Conservation (phyloP, 2,797 vertebrate genomes). For the Poliocrania exsul region DNA sequence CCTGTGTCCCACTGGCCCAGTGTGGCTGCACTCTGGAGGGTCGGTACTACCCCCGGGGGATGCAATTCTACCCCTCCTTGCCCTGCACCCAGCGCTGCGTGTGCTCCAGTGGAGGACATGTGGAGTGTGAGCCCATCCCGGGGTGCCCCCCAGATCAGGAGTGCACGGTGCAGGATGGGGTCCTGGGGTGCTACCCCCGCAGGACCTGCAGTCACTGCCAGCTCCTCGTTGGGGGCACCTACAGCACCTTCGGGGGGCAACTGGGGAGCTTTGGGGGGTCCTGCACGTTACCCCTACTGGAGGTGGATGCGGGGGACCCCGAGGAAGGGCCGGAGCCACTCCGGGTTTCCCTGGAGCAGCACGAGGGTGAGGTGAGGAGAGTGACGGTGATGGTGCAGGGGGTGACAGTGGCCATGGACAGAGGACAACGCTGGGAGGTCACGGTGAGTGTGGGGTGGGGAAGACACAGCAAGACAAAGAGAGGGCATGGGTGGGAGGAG, state of each 20-base stretch:
- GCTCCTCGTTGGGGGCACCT: constrained; percentile 83
- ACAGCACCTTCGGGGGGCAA: constrained; percentile 82
- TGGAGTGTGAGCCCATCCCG: constrained; percentile 60
- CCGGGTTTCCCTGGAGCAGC: not conserved
- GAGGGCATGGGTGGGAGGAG: too few relatives aligned
- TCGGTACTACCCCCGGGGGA: constrained; percentile 45
- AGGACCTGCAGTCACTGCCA: constrained; percentile 77
- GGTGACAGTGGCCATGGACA: constrained; percentile 22
- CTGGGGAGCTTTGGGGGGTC: constrained; percentile 80
- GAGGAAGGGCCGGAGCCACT: constrained; percentile 53
- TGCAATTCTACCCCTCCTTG: not conserved
- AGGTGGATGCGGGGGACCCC: not conserved
- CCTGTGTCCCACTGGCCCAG: constrained; percentile 76
- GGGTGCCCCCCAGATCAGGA: constrained; percentile 39
- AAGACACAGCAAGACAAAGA: too few relatives aligned
- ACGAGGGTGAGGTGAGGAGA: not conserved
- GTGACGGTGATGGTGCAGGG: not conserved
- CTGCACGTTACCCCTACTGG: constrained; percentile 80
- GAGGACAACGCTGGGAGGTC: constrained; percentile 46
- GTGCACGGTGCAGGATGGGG: constrained; percentile 74
- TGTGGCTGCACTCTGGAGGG: constrained; percentile 80
- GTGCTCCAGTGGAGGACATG: not conserved
- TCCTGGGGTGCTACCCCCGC: constrained; percentile 78
- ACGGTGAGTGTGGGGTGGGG: not conserved
- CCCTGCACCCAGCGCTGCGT: not conserved